Percentiles rank a stretch among this genome's conserved stretches.
These are phyloP conservation scores for Euplexia lucipara DNA, from an alignment of 2,888 invertebrate genomes.

Conservation along the genomic window DNA sequence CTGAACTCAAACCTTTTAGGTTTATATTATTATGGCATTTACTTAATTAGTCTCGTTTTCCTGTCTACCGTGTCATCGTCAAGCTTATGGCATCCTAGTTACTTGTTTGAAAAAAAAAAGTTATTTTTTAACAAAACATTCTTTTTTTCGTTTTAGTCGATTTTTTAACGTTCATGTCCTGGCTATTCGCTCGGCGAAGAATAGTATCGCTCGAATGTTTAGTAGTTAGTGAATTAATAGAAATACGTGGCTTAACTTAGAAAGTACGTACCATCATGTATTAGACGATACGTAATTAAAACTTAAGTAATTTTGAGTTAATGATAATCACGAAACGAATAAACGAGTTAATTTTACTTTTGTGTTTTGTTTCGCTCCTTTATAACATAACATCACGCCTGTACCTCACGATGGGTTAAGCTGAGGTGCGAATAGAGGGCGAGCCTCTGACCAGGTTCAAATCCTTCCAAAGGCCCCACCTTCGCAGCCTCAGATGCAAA, in stretches of 20 bases:
- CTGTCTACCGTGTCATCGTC: neutral
- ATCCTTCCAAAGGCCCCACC: too few relatives aligned
- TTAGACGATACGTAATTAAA: constrained; percentile 77
- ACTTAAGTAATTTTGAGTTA: constrained; percentile 70
- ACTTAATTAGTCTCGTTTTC: constrained; percentile 51
- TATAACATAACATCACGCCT: neutral
- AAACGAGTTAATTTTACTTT: constrained; percentile 70
- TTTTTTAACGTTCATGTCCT: constrained; percentile 17
- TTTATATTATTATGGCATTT: constrained; percentile 48
- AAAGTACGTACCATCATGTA: constrained; percentile 72
- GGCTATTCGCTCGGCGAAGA: constrained; percentile 47
- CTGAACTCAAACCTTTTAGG: constrained; percentile 1
- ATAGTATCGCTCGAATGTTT: constrained; percentile 55
- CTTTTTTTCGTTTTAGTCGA: constrained; percentile 15
- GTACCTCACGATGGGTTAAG: too few relatives aligned
- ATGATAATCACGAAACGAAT: constrained; percentile 73
- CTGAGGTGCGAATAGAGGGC: too few relatives aligned
- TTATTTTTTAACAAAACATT: neutral
- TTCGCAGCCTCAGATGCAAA: too few relatives aligned
- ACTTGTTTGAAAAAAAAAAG: constrained; percentile 1
- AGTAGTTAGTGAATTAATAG: constrained; percentile 64
- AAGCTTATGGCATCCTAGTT: constrained; percentile 4
- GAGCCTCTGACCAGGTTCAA: too few relatives aligned
- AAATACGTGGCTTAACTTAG: constrained; percentile 64
- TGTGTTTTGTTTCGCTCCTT: constrained; percentile 47